Conservation (phyloP, 92 coral and sea anemone species). For the Blastomussa wellsi region DNA sequence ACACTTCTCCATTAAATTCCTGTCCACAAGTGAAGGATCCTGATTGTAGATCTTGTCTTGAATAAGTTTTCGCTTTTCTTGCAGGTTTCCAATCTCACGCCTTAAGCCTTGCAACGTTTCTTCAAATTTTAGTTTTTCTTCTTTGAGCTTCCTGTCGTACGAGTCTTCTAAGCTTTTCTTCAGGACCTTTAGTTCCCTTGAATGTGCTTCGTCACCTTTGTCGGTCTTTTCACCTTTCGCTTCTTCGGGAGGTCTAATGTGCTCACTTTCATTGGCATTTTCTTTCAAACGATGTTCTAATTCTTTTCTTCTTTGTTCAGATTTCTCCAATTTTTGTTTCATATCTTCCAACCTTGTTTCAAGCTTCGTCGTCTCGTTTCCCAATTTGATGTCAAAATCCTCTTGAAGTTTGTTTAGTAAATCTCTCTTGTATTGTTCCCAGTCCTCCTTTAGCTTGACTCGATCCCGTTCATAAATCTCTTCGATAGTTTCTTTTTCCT, state of each 20-base stretch:
- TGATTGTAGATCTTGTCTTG: conserved; percentile 86
- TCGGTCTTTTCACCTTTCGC: not conserved
- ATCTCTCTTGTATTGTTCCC: conserved; percentile 68
- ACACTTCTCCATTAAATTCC: conserved; percentile 77
- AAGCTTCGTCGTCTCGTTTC: conserved; percentile 56
- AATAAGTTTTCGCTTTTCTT: conserved; percentile 76
- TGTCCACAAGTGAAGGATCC: conserved; percentile 61
- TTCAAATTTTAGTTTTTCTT: conserved; percentile 73
- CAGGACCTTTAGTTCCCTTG: conserved; percentile 46
- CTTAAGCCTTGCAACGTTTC: conserved; percentile 77
- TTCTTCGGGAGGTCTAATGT: conserved; percentile 11
- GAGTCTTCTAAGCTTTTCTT: conserved; percentile 69
- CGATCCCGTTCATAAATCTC: conserved; percentile 71
- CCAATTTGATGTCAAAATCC: conserved; percentile 59
- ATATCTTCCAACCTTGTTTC: conserved; percentile 64
- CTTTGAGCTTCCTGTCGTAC: conserved; percentile 70
- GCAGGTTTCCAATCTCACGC: conserved; percentile 72
- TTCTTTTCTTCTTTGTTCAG: conserved; percentile 56
- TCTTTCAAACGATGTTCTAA: conserved; percentile 53
- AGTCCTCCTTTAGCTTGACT: conserved; percentile 59
- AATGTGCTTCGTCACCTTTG: not conserved
- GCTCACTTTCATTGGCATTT: conserved; percentile 28
- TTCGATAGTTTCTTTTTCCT: conserved; percentile 70
- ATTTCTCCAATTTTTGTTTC: conserved; percentile 55
- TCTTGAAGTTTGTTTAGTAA: conserved; percentile 62